Evolutionary conservation across 2,888 invertebrate genomes (phyloP), one percentile per base, ranked within the genome.

Genomic region (Polyommatus icarus): DNA sequence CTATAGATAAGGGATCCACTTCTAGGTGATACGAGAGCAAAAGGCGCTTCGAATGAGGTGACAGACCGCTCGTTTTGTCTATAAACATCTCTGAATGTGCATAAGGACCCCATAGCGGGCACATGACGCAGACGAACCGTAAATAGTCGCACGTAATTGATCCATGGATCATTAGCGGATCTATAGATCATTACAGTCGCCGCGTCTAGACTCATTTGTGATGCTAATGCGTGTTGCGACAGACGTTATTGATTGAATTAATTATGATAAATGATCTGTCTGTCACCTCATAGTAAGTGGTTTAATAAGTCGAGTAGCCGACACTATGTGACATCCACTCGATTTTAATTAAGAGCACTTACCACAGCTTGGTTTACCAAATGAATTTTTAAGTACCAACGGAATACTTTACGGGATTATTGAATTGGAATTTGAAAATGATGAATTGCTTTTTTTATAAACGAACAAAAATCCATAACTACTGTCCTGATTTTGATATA

Each of bases 151-250:
- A 15, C 18, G 29, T 67, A 67, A 67, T 67, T 29, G 67, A 67
- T 29, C 18, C 32, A 67, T 67, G 24, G 67, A 18, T 67, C 67
- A 67, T 67, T 67, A 67, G 29, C 67, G 67, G 67, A 67, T 67
- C 67, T 15, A 67, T 67, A 67, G 67, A 67, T 67, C 67, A 67
- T 18, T 67, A 67, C 1, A 18, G 29, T 32, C 29, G 67, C 67
- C 67, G 67, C 29, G 29, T 67, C 29, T 67, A 67, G 29, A 67
- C 67, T 29, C 67, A 67, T 67, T 32, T 67, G 67, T 67, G 67
- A 67, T 12, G 12, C 5, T 29, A 67, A 67, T 67, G 29, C 67
- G 67, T 67, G 67, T 67, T 20, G 67, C 67, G 67, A 67, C 29
- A 32, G 29, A 67, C 67, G 12, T 67, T 29, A 18, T 32, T 18